A percentile compares a stretch with the other conserved stretches of the same genome.
Evolutionary conservation across 2,113 vertebrate genomes (phyloP).

Genomic region (Sphaerodactylus townsendi): DNA sequence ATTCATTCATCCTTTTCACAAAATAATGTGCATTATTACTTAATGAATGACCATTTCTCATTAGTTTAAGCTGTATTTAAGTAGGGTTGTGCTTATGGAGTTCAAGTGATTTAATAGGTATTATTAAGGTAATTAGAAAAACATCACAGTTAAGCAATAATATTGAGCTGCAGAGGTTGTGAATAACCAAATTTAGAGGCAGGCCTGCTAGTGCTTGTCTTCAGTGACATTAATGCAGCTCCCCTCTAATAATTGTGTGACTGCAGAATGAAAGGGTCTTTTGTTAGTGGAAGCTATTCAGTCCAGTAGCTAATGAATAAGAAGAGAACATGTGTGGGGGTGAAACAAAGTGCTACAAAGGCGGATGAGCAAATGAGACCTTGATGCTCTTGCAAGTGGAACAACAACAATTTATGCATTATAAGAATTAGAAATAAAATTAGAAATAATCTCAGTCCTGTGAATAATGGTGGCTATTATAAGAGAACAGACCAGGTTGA

Average conservation of each 20-base stretch:
- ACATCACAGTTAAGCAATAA: slow-evolving; percentile 82
- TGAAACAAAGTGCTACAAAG: slow-evolving; percentile 66
- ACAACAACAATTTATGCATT: slow-evolving; percentile 67
- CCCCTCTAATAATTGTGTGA: slow-evolving; percentile 79
- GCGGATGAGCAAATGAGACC: slow-evolving; percentile 72
- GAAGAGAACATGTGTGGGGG: slow-evolving; percentile 71
- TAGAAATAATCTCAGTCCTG: slow-evolving; percentile 42
- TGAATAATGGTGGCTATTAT: slow-evolving; percentile 20
- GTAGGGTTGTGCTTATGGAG: slow-evolving; percentile 71
- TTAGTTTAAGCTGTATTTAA: slow-evolving; percentile 82
- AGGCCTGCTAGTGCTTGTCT: slow-evolving; percentile 75
- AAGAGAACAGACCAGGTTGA: neutral
- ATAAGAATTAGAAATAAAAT: slow-evolving; percentile 46
- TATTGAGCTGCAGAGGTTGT: slow-evolving; percentile 79
- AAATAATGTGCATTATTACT: slow-evolving; percentile 69
- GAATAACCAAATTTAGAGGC: slow-evolving; percentile 81
- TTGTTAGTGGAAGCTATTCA: slow-evolving; percentile 81
- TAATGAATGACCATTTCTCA: slow-evolving; percentile 77
- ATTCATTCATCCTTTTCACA: slow-evolving; percentile 55
- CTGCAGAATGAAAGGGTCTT: slow-evolving; percentile 77
- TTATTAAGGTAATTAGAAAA: slow-evolving; percentile 86
- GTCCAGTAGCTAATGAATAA: slow-evolving; percentile 80
- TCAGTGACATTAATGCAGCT: slow-evolving; percentile 77
- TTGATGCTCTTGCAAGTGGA: slow-evolving; percentile 74
- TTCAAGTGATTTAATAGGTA: slow-evolving; percentile 82